Percentiles rank a stretch among this genome's conserved stretches.
phyloP scores from a whole-genome alignment of 2,797 vertebrate genomes.

The Simalia tracyae region DNA sequence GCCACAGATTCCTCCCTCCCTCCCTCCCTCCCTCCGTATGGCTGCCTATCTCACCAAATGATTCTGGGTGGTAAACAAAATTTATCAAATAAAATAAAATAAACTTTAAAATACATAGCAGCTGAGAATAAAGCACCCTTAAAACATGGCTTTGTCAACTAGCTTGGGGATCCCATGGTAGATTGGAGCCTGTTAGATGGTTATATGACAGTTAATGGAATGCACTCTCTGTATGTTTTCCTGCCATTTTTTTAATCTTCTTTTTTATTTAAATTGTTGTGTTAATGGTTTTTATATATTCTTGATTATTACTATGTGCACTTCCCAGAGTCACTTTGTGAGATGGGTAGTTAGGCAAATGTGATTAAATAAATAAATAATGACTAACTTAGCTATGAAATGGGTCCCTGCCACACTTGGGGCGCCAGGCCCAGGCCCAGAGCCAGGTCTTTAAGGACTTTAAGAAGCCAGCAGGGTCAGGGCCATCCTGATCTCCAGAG shows the following conservation, averaged over 20 bases:
- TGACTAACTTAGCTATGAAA: too few species aligned
- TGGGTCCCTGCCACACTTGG: too few species aligned
- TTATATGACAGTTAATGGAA: neutral
- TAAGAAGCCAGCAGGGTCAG: neutral
- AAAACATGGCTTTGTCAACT: neutral
- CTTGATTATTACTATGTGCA: too few species aligned
- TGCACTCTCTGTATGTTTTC: neutral
- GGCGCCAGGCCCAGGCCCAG: neutral
- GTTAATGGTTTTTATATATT: neutral
- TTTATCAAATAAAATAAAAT: neutral
- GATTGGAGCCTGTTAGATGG: neutral
- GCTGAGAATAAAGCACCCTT: neutral
- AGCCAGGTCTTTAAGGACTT: neutral
- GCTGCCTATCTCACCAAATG: neutral
- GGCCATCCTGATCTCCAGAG: neutral
- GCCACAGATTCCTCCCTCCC: neutral
- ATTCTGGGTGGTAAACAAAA: neutral
- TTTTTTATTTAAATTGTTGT: neutral
- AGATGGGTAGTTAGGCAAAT: too few species aligned
- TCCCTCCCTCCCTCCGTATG: neutral
- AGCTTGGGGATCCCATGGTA: neutral
- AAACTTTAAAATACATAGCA: neutral
- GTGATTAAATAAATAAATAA: too few species aligned
- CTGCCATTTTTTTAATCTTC: neutral
- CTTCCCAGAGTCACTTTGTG: too few species aligned